Base-by-base conservation (phyloP, 2,113 vertebrate species). In the Cyprinus carpio region DNA sequence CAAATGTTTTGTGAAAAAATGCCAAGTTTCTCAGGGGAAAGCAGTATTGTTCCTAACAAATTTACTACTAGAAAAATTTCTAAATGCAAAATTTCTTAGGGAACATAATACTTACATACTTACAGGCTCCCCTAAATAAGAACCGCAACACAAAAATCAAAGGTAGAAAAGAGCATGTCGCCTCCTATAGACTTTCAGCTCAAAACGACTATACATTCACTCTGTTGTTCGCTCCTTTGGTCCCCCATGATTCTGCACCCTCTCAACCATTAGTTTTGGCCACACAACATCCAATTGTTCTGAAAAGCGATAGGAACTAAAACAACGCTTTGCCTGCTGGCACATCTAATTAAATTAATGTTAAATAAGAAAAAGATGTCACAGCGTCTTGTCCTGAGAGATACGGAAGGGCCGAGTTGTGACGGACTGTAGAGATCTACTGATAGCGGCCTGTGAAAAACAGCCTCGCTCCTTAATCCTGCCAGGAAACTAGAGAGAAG, bases 401-500 rank as follows among this genome's bases (percentile, higher is more conserved):
- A 62, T 34, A 62, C 20, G 29, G 31, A 80, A 78, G 25, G 75
- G 87, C 54, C 75, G 86, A 89, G 87, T 31, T 77, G 72, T 83
- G 86, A 58, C 79, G 88, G 89, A 88, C 31, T 54, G 54, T 82
- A 77, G 83, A 82, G 92, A 82, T 69, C 84, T 85, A 86, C 89
- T 87, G 88, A 90, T 90, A 87, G 67, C 4, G 40, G 27, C 64
- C 81, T 76, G 84, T 64, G 90, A 91, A 90, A 90, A 81, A 85
- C 71, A 71, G 62, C 65, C 82, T 71, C 34, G 64, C 27, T 13
- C 86, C 29, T 77, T 94, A 95, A 95, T 95, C 93, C 93, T 82
- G 72, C 69, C 84, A 87, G 90, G 93, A 93, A 94, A 95, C 92
- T 80, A 15, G 92, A 94, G 92, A 92, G 90, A 87, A 88, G 9